Percentiles rank a stretch among this genome's conserved stretches.
Conservation (phyloP, 2,797 vertebrate species). For the Tenualosa thibaudeaui region DNA sequence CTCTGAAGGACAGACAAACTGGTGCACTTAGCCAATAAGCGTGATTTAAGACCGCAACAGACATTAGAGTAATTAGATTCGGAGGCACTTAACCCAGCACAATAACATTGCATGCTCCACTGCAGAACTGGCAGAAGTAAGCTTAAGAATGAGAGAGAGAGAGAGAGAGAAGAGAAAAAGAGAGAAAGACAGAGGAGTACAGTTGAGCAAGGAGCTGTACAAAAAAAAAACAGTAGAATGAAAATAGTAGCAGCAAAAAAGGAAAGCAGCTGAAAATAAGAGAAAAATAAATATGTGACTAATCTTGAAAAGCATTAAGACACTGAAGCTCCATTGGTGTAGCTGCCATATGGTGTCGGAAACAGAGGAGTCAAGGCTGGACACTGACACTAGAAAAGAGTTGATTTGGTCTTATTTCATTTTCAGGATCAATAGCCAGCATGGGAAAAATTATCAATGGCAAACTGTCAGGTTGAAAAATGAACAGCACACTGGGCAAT, state of each 20-base stretch:
- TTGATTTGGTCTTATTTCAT: conserved; percentile 41
- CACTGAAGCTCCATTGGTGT: background rate
- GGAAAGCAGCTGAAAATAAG: background rate
- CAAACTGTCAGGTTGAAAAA: conserved; percentile 65
- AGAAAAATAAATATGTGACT: background rate
- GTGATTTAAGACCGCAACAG: conserved; percentile 69
- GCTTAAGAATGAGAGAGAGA: conserved; percentile 28
- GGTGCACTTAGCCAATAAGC: conserved; percentile 62
- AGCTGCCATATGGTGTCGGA: background rate
- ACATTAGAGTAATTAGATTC: conserved; percentile 76
- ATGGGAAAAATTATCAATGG: conserved; percentile 67
- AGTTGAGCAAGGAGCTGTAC: background rate
- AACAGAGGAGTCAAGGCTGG: background rate
- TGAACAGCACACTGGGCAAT: conserved; percentile 56
- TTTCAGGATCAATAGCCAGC: conserved; percentile 56
- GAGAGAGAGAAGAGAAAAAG: background rate
- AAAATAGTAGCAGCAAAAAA: conserved; percentile 6
- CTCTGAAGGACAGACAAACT: conserved; percentile 68
- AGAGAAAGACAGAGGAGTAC: background rate
- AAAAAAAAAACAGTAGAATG: background rate
- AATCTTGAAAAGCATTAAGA: background rate
- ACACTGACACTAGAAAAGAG: conserved; percentile 29
- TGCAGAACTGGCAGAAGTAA: conserved; percentile 59
- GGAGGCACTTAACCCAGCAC: conserved; percentile 65
- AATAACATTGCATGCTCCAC: conserved; percentile 58